A percentile compares a stretch with the other conserved stretches of the same genome.
Evolutionary conservation across 2,113 vertebrate species (phyloP).

Genomic region (Capra hircus): DNA sequence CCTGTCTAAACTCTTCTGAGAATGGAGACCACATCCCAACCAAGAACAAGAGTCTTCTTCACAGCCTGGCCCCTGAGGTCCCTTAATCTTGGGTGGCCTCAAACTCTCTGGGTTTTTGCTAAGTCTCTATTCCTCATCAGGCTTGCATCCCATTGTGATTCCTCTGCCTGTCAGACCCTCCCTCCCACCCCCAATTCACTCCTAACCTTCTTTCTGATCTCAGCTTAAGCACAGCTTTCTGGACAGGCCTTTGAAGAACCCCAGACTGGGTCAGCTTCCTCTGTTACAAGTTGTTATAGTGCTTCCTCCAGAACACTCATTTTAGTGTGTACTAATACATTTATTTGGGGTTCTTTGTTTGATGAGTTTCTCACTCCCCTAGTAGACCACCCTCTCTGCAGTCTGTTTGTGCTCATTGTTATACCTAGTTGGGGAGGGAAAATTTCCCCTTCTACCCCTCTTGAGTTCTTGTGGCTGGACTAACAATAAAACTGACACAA

Average conservation of each 20-base stretch:
- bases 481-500: neutral
- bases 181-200: neutral
- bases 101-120: neutral
- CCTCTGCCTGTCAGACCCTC: neutral
- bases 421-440: neutral
- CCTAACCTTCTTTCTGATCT: constrained; percentile 1
- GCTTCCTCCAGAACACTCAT: neutral
- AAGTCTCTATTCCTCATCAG: neutral
- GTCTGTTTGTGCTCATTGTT: neutral
- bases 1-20: neutral
- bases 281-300: neutral
- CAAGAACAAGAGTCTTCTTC: neutral
- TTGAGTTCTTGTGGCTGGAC: neutral
- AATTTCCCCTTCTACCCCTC: neutral
- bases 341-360: neutral
- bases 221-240: neutral
- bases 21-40: neutral
- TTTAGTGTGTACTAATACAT: neutral
- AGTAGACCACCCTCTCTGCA: neutral
- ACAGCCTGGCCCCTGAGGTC: neutral
- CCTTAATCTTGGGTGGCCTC: neutral
- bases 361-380: neutral
- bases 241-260: neutral
- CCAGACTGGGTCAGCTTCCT: neutral
- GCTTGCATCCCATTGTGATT: neutral